Evolutionary conservation across 2,797 vertebrate genomes (phyloP).

Genomic region (Coilia nasus): DNA sequence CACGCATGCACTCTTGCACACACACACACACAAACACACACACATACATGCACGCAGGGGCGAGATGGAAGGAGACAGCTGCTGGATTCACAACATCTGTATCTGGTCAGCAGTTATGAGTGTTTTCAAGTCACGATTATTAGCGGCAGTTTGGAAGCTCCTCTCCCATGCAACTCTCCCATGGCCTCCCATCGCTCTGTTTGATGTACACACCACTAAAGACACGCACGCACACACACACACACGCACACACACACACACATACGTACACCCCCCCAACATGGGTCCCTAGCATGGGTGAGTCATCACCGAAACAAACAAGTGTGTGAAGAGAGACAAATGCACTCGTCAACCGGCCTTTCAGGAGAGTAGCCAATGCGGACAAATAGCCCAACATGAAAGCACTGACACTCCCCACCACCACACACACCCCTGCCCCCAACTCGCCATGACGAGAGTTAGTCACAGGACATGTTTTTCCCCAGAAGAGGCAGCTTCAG

Average conservation of each 20-base stretch:
- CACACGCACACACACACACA: not conserved
- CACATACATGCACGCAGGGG: not conserved
- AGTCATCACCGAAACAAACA: slow-evolving; percentile 35
- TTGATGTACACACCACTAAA: not conserved
- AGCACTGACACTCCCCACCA: not conserved
- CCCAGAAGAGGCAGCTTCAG: not conserved
- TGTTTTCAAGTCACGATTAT: slow-evolving; percentile 2
- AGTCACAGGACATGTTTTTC: not conserved
- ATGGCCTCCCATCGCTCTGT: slow-evolving; percentile 2
- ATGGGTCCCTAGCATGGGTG: not conserved
- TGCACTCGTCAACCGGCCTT: not conserved
- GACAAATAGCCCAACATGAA: slow-evolving; percentile 9
- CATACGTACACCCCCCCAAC: not conserved
- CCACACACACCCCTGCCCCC: not conserved
- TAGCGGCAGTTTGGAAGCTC: not conserved
- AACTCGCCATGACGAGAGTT: not conserved
- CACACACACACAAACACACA: not conserved
- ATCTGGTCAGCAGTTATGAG: slow-evolving; percentile 27
- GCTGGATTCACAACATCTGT: slow-evolving; percentile 8
- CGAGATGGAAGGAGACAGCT: slow-evolving; percentile 15
- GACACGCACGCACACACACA: not conserved
- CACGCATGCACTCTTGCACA: not conserved
- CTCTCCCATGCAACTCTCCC: not conserved
- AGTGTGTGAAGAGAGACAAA: not conserved
- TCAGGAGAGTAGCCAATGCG: not conserved